A percentile compares a stretch with the other conserved stretches of the same genome.
These are phyloP conservation scores for Natrix natrix DNA, from an alignment of 2,797 vertebrate genomes.

Conservation along the genomic window DNA sequence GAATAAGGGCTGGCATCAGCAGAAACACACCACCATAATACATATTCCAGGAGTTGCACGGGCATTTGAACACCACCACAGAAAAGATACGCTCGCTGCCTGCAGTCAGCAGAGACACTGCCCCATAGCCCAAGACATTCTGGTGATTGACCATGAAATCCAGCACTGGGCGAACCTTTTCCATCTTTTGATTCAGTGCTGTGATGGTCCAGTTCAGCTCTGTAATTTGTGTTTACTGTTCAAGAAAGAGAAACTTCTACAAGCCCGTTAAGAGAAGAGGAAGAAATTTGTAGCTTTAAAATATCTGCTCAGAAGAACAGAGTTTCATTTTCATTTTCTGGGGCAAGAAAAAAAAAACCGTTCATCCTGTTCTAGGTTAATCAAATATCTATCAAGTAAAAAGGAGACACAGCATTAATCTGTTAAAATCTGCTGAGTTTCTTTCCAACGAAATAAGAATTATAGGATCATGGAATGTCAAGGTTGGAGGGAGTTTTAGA, in stretches of 20 bases:
- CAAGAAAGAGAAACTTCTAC: background rate
- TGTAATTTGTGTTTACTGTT: too few relatives aligned
- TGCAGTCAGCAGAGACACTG: conserved; percentile 72
- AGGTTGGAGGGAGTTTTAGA: background rate
- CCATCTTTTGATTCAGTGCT: conserved; percentile 56
- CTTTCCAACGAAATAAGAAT: background rate
- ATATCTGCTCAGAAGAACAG: background rate
- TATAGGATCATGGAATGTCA: background rate
- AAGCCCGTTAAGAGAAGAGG: background rate
- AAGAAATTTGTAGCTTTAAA: background rate
- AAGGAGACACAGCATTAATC: background rate
- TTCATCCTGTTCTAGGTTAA: background rate
- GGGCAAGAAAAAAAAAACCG: background rate
- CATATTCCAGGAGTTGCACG: conserved; percentile 75
- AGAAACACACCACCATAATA: conserved; percentile 76
- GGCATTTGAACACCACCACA: conserved; percentile 71
- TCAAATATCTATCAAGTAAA: background rate
- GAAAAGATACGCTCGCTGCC: conserved; percentile 77
- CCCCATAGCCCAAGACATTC: conserved; percentile 62
- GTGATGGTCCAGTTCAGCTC: background rate
- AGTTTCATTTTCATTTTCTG: conserved; percentile 1
- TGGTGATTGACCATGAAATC: conserved; percentile 57
- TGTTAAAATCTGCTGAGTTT: background rate
- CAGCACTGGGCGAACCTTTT: conserved; percentile 54
- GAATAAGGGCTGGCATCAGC: conserved; percentile 73